Base-by-base conservation (phyloP, 2,888 invertebrate species). In the Petrolisthes cinctipes region DNA sequence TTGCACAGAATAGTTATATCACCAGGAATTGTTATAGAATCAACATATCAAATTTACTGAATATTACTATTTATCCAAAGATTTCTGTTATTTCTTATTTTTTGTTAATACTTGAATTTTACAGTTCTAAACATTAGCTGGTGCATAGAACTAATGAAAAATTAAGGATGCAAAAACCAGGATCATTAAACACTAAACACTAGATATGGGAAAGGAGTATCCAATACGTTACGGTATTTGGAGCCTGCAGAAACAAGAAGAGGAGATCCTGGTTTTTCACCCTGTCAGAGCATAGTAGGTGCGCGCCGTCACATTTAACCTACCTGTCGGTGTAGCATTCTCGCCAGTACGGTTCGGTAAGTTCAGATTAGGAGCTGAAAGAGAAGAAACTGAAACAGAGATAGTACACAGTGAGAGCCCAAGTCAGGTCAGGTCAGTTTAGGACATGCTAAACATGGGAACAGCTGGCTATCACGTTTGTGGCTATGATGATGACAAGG, bases 361-460 rank as follows among this genome's bases (percentile, higher is more conserved):
- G 86, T 90, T 86, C 90, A 90, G 84, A 89, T 89, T 90, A 90
- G 90, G 90, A 87, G 90, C 90, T 90, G 90, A 86, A 90, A 90
- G 86, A 90, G 86, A 90, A 90, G 90, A 89, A 86, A 90, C 89
- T 90, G 89, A 90, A 89, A 90, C 89, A 90, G 89, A 89, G 90
- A 87, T 88, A 88, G 85, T 85, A 85, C 81, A 89, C 89, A 89
- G 90, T 86, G 85, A 89, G 89, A 89, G 89, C 89, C 89, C 86
- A 89, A 89, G 83, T 89, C 85, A 86, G 84, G 87, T 88, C 87
- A 88, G 87, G 87, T 88, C 87, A 84, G 87, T 88, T 88, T 88
- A 88, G 84, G 81, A 88, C 87, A 88, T 88, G 87, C 87, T 81
- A 83, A 88, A 88, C 84, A 83, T 83, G 68, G 87, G 81, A 84